Percentiles rank a stretch among this genome's conserved stretches.
These are phyloP conservation scores for Strigamia transsilvanica DNA, from an alignment of 2,888 invertebrate species.

Conservation along the genomic window DNA sequence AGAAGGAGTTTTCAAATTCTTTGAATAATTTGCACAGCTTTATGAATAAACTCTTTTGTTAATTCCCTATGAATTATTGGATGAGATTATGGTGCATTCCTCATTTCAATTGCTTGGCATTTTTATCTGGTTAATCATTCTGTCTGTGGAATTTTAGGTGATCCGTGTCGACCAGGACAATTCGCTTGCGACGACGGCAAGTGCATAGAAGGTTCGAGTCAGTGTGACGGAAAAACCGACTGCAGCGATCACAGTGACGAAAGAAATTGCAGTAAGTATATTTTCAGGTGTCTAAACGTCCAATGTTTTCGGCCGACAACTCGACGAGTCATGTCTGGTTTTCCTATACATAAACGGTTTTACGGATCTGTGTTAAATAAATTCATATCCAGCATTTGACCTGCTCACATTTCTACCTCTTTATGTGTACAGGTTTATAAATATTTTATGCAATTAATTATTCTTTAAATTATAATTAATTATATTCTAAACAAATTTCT, in stretches of 20 bases:
- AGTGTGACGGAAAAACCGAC: slow-evolving; percentile 67
- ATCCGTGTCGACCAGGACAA: slow-evolving; percentile 62
- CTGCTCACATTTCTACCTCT: background rate
- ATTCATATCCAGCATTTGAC: background rate
- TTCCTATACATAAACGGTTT: background rate
- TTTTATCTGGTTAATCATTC: no score
- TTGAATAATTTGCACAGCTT: no score
- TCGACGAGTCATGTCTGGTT: slow-evolving; percentile 1
- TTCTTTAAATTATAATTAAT: background rate
- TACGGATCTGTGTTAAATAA: background rate
- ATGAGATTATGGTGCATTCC: no score
- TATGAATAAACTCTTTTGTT: no score
- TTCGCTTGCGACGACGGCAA: slow-evolving; percentile 64
- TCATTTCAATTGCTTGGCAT: background rate
- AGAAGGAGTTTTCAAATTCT: background rate
- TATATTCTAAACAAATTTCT: background rate
- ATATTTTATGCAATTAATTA: background rate
- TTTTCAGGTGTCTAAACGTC: background rate
- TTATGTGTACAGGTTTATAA: background rate
- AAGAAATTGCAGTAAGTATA: slow-evolving; percentile 61
- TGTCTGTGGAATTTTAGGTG: slow-evolving; percentile 40
- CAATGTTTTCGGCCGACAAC: background rate
- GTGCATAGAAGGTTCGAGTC: slow-evolving; percentile 65
- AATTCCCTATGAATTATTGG: no score
- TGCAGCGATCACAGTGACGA: slow-evolving; percentile 65